These are phyloP conservation scores for Chaitophorus viminalis DNA, from an alignment of 2,888 invertebrate genomes.

Conservation along the genomic window DNA sequence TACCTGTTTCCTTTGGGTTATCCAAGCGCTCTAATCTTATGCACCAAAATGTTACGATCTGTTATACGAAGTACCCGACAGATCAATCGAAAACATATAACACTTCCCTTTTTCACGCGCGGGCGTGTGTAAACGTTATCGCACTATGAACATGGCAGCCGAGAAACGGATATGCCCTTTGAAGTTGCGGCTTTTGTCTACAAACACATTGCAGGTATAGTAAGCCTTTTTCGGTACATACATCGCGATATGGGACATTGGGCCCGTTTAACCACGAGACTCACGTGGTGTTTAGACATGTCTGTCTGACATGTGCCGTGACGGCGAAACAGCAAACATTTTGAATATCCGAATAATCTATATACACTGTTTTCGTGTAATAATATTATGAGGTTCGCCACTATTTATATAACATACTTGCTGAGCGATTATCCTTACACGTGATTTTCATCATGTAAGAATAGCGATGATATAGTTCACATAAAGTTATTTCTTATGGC, in stretches of 20 bases:
- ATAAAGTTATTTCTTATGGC: neutral
- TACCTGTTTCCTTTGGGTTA: too few relatives aligned
- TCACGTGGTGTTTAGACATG: neutral
- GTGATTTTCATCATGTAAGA: too few relatives aligned
- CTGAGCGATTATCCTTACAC: too few relatives aligned
- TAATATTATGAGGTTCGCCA: too few relatives aligned
- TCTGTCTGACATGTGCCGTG: neutral
- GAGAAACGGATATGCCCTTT: neutral
- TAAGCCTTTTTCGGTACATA: neutral
- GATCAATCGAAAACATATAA: neutral
- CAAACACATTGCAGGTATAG: neutral
- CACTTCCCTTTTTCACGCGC: neutral
- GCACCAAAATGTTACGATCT: too few relatives aligned
- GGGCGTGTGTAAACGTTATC: neutral
- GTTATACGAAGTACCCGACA: neutral
- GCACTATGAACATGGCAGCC: neutral
- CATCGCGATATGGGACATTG: neutral
- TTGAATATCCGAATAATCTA: neutral
- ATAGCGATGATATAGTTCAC: neutral
- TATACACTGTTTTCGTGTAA: too few relatives aligned
- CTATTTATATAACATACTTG: too few relatives aligned
- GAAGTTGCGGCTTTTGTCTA: neutral
- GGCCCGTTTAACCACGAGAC: neutral
- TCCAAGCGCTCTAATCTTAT: too few relatives aligned
- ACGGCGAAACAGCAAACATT: neutral